Base-by-base conservation (phyloP, 2,797 vertebrate species). In the Cyprinodon diabolis region DNA sequence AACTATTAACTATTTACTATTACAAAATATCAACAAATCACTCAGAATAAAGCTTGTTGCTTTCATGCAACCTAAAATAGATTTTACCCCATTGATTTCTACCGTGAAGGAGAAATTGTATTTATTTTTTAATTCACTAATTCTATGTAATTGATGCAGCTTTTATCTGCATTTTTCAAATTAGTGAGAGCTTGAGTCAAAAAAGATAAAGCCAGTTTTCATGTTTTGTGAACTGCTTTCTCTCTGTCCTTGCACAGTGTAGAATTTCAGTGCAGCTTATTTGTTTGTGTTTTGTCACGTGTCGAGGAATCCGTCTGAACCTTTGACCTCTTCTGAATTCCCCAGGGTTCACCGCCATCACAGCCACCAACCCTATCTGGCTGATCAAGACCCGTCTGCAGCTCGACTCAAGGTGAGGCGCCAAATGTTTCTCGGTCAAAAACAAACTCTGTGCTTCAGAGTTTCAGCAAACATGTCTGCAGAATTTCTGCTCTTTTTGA, bases 361-460 rank as follows among this genome's bases (percentile, higher is more conserved):
- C 98, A 66, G 96, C 96, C 49, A 99, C 98, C 91, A 99, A 99
- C 93, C 98, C 98, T 76, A 98, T 99, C 94, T 99, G 98, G 98
- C 96, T 99, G 83, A 95, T 99, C 79, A 99, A 99, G 94, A 99
- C 98, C 56, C 96, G 98, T 12, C 92, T 99, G 83, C 98, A 99
- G 91, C 96, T 99, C 69, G 98, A 99, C 89, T 96, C 97, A 87
- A 97, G 98, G 98, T 99, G 69, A 86, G 78, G 0, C 63, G 94
- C 0, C 95, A 95, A 83, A 94, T 25, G 21, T 51, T 13, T 40
- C 21, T 7, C 8, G 4, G n/a, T 3, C 14, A 49, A 5, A 68
- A 23, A 43, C 0, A 0, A 69, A 45, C 21, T 45, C 21, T 56
- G 12, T 2, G 0, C 11, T 21, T 1, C n/a, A 1, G 43, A 4